Conservation (phyloP, 2,797 vertebrate species). For the Tangara arthus region DNA sequence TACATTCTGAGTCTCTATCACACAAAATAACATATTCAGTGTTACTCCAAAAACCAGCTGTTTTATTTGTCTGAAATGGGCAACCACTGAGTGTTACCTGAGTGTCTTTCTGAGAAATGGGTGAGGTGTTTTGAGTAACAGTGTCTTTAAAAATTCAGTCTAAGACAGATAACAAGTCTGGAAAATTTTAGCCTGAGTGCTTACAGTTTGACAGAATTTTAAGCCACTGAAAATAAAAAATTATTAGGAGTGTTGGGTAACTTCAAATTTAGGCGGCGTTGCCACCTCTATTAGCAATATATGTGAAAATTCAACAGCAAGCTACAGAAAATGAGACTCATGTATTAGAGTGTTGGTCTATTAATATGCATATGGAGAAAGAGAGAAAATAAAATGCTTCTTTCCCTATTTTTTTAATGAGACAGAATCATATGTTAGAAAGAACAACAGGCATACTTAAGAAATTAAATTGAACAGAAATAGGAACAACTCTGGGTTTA, state of each 20-base stretch:
- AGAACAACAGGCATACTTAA: slow-evolving; percentile 48
- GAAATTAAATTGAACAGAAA: slow-evolving; percentile 62
- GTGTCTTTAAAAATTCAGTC: not conserved
- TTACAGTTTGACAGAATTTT: not conserved
- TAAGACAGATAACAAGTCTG: not conserved
- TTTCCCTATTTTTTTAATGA: slow-evolving; percentile 52
- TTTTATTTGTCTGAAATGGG: not conserved
- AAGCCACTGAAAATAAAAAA: not conserved
- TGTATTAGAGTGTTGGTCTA: not conserved
- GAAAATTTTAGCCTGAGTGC: not conserved
- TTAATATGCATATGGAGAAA: slow-evolving; percentile 2
- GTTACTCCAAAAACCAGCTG: not conserved
- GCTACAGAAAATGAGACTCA: not conserved
- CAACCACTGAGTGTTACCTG: not conserved
- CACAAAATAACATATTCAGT: not conserved
- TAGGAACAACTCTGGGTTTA: slow-evolving; percentile 23
- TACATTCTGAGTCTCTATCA: not conserved
- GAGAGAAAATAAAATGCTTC: slow-evolving; percentile 15
- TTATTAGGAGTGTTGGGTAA: not conserved
- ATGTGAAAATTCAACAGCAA: slow-evolving; percentile 11
- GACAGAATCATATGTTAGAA: slow-evolving; percentile 30
- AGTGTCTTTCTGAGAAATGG: not conserved
- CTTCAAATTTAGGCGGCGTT: not conserved
- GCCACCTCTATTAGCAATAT: not conserved
- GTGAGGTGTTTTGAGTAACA: not conserved